These are phyloP conservation scores for Heliothis virescens DNA, from an alignment of 1,140 invertebrate genomes.

Conservation along the genomic window DNA sequence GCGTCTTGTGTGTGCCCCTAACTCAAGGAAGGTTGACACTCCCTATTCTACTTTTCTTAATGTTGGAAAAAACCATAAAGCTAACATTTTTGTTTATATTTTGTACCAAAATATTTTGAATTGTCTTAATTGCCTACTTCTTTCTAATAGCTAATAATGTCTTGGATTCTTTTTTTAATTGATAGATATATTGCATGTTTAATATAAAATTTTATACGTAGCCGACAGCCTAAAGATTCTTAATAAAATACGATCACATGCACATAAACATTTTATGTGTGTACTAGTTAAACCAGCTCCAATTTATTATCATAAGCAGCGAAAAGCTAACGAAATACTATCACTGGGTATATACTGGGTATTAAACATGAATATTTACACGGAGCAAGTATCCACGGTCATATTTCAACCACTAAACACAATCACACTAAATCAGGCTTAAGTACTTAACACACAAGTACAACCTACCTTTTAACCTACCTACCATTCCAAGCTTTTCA, in stretches of 20 bases:
- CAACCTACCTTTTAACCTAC: constrained; percentile 2
- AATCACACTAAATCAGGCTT: constrained; percentile 7
- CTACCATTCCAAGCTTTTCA: constrained; percentile 15
- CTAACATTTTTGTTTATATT: no score
- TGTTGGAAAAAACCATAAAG: no score
- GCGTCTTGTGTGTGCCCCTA: not conserved
- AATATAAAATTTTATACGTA: no score
- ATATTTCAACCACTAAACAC: constrained; percentile 16
- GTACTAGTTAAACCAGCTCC: not conserved
- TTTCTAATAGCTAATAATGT: no score
- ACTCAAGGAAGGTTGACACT: not conserved
- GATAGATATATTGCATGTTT: no score
- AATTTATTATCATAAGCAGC: not conserved
- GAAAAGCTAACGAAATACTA: not conserved
- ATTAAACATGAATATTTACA: not conserved
- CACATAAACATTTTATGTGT: no score
- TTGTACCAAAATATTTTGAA: no score
- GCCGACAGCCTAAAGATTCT: no score
- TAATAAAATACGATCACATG: no score
- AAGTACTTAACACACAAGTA: constrained; percentile 10
- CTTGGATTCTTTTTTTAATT: no score
- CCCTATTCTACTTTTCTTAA: no score
- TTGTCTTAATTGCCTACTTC: no score
- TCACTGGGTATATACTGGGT: constrained; percentile 3
- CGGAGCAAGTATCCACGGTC: not conserved